phyloP scores from a whole-genome alignment of 2,888 invertebrate species.

The Eustalomyia histrio region DNA sequence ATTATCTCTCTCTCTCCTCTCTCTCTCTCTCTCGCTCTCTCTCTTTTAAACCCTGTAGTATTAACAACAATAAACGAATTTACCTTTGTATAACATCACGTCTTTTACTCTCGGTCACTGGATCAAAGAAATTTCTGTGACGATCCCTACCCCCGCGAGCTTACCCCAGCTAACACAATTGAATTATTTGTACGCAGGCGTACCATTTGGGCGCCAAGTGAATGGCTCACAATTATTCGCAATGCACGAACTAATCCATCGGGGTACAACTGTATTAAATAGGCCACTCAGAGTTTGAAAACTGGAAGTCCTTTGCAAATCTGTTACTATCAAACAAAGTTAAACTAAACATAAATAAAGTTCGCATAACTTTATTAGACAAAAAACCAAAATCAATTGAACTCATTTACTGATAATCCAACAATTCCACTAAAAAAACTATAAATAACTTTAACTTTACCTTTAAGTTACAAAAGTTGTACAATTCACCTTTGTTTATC shows the following conservation, averaged over 20 bases:
- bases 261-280: constrained; percentile 23
- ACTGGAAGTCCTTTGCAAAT: constrained; percentile 41
- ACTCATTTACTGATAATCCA: constrained; percentile 23
- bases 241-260: constrained; percentile 38
- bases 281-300: constrained; percentile 31
- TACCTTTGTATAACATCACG: no score
- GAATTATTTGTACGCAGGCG: constrained; percentile 41
- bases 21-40: no score
- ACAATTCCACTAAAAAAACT: constrained; percentile 33
- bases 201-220: constrained; percentile 38
- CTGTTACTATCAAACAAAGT: constrained; percentile 37
- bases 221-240: constrained; percentile 37
- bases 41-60: no score
- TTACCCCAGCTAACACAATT: no score
- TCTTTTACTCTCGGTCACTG: no score
- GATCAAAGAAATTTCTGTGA: no score
- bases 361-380: constrained; percentile 24
- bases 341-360: constrained; percentile 19
- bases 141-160: no score
- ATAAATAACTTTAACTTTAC: constrained; percentile 35
- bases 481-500: no score
- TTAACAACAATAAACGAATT: no score
- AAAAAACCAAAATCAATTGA: constrained; percentile 34
- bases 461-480: constrained; percentile 10
- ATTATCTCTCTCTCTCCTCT: no score